phyloP scores from a whole-genome alignment of 2,888 invertebrate genomes.

The Drosophila prostipennis region DNA sequence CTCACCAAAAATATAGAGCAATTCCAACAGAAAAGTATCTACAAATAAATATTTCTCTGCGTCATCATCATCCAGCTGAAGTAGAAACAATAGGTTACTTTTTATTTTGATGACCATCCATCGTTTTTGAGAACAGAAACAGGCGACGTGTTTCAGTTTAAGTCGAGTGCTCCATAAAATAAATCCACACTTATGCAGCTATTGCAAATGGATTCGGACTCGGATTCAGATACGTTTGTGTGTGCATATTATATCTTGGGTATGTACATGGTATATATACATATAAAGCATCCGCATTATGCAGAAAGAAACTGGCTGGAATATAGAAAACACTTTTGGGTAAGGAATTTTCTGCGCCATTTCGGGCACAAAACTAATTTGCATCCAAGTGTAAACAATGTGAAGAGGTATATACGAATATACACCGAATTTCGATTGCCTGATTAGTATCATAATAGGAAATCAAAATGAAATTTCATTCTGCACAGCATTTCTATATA shows the following conservation, averaged over 20 bases:
- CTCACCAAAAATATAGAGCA: slow-evolving; percentile 28
- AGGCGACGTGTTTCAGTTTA: slow-evolving; percentile 11
- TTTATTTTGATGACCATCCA: slow-evolving; percentile 14
- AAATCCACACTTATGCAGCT: slow-evolving; percentile 46
- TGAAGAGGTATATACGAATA: background rate
- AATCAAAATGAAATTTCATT: background rate
- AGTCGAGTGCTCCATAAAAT: slow-evolving; percentile 46
- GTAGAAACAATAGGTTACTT: slow-evolving; percentile 16
- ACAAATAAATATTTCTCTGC: slow-evolving; percentile 30
- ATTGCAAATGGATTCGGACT: slow-evolving; percentile 6
- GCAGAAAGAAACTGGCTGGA: slow-evolving; percentile 19
- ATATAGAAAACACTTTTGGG: slow-evolving; percentile 25
- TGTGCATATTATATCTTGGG: slow-evolving; percentile 7
- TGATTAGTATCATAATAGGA: slow-evolving; percentile 16
- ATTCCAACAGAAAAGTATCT: slow-evolving; percentile 9
- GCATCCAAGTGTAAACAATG: slow-evolving; percentile 49
- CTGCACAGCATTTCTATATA: background rate
- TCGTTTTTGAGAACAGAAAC: background rate
- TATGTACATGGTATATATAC: slow-evolving; percentile 10
- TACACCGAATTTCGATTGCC: slow-evolving; percentile 2
- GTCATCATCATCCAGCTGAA: slow-evolving; percentile 20
- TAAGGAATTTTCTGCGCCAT: slow-evolving; percentile 69
- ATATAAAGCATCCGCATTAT: slow-evolving; percentile 26
- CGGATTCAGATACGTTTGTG: too few species aligned
- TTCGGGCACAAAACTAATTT: slow-evolving; percentile 53